phyloP scores from a whole-genome alignment of 2,797 vertebrate genomes.

The Trachurus trachurus region DNA sequence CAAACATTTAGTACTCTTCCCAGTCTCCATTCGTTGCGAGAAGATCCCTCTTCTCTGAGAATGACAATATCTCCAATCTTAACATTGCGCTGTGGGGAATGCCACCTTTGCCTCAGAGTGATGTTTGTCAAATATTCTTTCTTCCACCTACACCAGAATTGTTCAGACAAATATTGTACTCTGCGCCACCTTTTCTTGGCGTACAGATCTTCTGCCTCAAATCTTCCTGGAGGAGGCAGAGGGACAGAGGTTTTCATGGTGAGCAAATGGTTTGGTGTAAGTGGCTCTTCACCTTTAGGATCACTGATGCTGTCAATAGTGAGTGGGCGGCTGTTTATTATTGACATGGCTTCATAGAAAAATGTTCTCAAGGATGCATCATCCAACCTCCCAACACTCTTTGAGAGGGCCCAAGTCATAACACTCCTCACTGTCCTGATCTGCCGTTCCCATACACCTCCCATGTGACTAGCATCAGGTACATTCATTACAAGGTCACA shows the following conservation, averaged over 20 bases:
- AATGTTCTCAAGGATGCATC: not conserved
- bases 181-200: not conserved
- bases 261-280: not conserved
- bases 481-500: not conserved
- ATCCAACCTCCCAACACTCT: not conserved
- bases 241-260: not conserved
- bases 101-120: not conserved
- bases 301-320: not conserved
- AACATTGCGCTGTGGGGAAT: not conserved
- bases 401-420: not conserved
- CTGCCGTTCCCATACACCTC: not conserved
- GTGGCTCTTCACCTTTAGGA: not conserved
- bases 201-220: not conserved
- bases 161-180: not conserved
- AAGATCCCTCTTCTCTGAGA: not conserved
- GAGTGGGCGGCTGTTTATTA: not conserved
- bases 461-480: not conserved
- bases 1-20: not conserved
- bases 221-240: not conserved
- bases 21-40: not conserved
- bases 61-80: not conserved
- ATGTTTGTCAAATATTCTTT: not conserved
- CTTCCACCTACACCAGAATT: not conserved
- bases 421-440: not conserved
- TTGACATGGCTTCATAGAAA: not conserved